Percentiles rank a stretch among this genome's conserved stretches.
These are phyloP conservation scores for Suncus etruscus DNA, from an alignment of 2,113 vertebrate genomes.

Conservation along the genomic window DNA sequence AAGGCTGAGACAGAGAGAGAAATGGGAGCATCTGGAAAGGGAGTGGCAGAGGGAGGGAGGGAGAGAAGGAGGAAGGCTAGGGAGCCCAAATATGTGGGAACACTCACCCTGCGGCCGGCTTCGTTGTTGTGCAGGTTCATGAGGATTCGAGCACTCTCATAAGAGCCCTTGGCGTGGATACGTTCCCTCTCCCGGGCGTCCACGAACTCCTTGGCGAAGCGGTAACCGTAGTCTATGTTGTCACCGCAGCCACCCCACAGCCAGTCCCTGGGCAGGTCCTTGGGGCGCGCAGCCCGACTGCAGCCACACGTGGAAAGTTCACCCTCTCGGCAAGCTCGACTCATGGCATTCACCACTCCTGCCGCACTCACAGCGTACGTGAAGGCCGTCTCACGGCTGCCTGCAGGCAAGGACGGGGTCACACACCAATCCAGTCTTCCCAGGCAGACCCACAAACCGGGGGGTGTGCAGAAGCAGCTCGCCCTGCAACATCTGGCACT, in stretches of 20 bases:
- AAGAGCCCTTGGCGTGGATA: constrained; percentile 93
- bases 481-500: too few relatives aligned
- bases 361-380: constrained; percentile 97
- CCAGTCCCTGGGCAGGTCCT: constrained; percentile 98
- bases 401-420: constrained; percentile 84
- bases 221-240: constrained; percentile 97
- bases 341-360: constrained; percentile 97
- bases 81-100: not conserved
- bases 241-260: constrained; percentile 99
- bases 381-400: constrained; percentile 97
- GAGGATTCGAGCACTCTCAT: constrained; percentile 93
- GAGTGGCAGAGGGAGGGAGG: not conserved
- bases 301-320: constrained; percentile 98
- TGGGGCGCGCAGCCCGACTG: constrained; percentile 94
- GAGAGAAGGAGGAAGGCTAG: not conserved
- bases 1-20: not conserved
- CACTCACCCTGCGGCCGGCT: constrained; percentile 95
- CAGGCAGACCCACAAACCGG: too few relatives aligned
- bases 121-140: constrained; percentile 99
- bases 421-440: not conserved
- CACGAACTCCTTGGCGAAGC: constrained; percentile 98
- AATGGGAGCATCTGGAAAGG: not conserved
- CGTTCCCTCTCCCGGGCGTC: constrained; percentile 97
- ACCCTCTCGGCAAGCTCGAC: constrained; percentile 97
- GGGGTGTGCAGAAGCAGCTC: too few relatives aligned